Conservation (phyloP, 2,113 vertebrate species). For the Tursiops truncatus region DNA sequence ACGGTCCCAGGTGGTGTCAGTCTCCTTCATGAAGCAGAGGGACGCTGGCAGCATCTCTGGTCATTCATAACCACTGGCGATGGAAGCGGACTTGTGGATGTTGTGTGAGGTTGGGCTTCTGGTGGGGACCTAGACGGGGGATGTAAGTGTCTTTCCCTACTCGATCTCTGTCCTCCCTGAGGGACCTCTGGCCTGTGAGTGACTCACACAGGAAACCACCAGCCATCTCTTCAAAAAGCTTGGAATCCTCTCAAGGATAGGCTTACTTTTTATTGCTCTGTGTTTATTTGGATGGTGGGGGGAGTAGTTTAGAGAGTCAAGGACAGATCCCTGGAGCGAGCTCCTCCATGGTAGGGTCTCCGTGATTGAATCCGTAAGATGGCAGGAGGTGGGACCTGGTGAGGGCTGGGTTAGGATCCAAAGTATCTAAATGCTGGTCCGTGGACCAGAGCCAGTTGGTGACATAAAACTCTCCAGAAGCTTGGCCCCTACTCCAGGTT, state of each 20-base stretch:
- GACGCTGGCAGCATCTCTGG: fast-evolving
- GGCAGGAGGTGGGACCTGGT: not conserved
- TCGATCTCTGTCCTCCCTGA: not conserved
- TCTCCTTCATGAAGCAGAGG: not conserved
- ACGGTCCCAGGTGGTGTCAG: fast-evolving
- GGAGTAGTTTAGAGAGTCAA: not conserved
- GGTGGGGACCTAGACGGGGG: fast-evolving
- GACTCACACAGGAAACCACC: not conserved
- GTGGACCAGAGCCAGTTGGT: not conserved
- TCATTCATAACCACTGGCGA: fast-evolving
- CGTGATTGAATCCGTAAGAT: not conserved
- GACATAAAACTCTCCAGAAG: not conserved
- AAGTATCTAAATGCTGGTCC: not conserved
- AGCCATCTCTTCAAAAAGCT: not conserved
- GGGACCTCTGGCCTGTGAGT: not conserved
- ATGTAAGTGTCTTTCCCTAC: not conserved
- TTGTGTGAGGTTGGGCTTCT: not conserved
- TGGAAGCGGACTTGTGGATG: not conserved
- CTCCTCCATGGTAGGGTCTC: not conserved
- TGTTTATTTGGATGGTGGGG: conserved; percentile 32
- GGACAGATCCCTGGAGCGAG: not conserved
- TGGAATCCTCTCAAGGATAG: conserved; percentile 2
- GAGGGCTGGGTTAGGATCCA: not conserved
- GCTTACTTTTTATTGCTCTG: not conserved
- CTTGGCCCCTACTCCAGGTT: not conserved